phyloP scores from a whole-genome alignment of 1,140 invertebrate genomes.

The Tetramorium parvispinum region DNA sequence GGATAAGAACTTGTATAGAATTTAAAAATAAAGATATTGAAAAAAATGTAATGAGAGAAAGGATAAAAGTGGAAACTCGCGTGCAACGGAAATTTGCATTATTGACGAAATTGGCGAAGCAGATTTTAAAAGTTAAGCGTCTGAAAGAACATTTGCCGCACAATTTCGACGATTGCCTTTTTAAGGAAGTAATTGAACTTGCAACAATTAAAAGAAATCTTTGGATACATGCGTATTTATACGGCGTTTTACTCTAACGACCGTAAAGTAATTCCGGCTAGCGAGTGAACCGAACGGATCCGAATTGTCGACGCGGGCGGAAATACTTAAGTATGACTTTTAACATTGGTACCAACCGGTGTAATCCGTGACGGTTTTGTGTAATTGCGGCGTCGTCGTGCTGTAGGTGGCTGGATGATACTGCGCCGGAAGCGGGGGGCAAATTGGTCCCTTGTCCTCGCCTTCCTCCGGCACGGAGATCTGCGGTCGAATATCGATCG shows the following conservation, averaged over 20 bases:
- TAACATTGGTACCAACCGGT: slow-evolving; percentile 73
- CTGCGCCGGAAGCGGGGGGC: slow-evolving; percentile 82
- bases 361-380: slow-evolving; percentile 82
- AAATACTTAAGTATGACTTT: not conserved
- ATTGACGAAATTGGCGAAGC: not conserved
- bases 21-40: not conserved
- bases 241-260: not conserved
- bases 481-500: slow-evolving; percentile 81
- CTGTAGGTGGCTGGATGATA: slow-evolving; percentile 81
- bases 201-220: not conserved
- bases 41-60: not conserved
- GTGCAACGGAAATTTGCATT: not conserved
- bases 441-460: slow-evolving; percentile 84
- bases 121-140: not conserved
- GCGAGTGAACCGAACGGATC: not conserved
- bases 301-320: not conserved
- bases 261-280: not conserved
- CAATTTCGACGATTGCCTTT: not conserved
- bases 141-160: not conserved
- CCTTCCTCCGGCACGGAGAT: slow-evolving; percentile 79
- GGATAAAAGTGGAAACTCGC: not conserved
- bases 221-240: not conserved
- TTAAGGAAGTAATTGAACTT: not conserved
- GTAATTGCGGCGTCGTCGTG: slow-evolving; percentile 82
- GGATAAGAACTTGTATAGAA: not conserved